These are phyloP conservation scores for Acomys russatus DNA, from an alignment of 2,797 vertebrate species.

Conservation along the genomic window DNA sequence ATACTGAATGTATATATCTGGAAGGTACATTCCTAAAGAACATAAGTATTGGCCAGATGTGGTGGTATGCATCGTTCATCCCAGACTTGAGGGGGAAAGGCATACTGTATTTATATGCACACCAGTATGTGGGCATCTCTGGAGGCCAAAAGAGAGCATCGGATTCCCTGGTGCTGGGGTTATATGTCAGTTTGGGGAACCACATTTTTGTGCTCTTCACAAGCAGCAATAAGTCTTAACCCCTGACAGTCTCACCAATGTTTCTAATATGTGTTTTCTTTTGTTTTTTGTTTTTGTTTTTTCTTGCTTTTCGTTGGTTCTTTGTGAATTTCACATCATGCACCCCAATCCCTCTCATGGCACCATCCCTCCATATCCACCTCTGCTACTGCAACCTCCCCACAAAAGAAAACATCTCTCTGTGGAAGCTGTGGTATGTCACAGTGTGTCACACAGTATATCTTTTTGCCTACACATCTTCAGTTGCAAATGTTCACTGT, in stretches of 20 bases:
- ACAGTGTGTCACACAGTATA: neutral
- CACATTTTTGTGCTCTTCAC: neutral
- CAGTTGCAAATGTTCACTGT: neutral
- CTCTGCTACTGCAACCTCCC: neutral
- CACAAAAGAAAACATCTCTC: neutral
- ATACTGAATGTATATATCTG: neutral
- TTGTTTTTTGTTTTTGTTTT: neutral
- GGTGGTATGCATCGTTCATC: neutral
- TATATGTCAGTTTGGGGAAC: neutral
- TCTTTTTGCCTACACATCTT: neutral
- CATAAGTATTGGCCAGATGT: neutral
- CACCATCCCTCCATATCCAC: neutral
- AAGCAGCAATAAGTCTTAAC: neutral
- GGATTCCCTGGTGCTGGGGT: neutral
- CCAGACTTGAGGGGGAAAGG: too few species aligned
- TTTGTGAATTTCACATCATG: neutral
- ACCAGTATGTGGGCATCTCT: neutral
- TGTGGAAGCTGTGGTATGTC: neutral
- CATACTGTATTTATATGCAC: neutral
- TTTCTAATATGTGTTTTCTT: neutral
- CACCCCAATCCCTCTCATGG: neutral
- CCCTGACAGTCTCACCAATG: neutral
- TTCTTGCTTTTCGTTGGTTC: neutral
- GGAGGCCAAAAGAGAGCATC: neutral
- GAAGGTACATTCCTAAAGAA: conserved; percentile 6